Evolutionary conservation across 2,888 invertebrate species (phyloP), one percentile per base, ranked within the genome.

Genomic region (Euspilapteryx auroguttella): DNA sequence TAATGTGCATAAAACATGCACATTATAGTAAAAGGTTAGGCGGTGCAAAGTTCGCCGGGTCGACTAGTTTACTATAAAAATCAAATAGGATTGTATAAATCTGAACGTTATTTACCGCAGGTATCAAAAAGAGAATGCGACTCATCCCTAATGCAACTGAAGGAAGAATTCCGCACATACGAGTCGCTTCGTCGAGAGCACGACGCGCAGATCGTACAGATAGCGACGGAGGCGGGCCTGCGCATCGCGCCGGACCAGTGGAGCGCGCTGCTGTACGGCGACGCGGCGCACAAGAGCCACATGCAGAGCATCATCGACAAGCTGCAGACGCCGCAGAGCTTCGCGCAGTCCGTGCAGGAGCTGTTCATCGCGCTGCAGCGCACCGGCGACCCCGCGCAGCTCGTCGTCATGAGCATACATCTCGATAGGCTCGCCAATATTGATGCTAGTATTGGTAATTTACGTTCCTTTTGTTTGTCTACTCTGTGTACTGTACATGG

Each of bases 191-290:
- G 98, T 5, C 79, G 95, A 1, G 98, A 99, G 50, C 98, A 99
- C 55, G 98, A 99, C 64, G 91, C 96, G 7, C 98, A 99, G 62
- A 96, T 99, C 41, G 97, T 99, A 3, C 94, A 96, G 66, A 98
- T 99, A 35, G 98, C 98, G 0, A 91, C 94, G 0, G 98, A 99
- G 63, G 94, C 97, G 1, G 98, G 98, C 0, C 76, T 99, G 13
- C 78, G 97, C 32, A 98, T 99, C 36, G 94, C 96, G 0, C 97
- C 98, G 0, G 98, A 99, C 55, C 97, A 98, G 55, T 99, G 98
- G 98, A 95, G 95, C 2, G 91, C 96, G 0, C 64, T 99, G 25
- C 69, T 99, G 1, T 99, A 98, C 52, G 98, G 98, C 1, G 98
- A 99, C 55, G 87, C 90, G 0, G 83, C 85, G 3, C 97, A 97